These are phyloP conservation scores for Pachyrhynchus sulphureomaculatus DNA, from an alignment of 1,140 invertebrate genomes.

Conservation along the genomic window DNA sequence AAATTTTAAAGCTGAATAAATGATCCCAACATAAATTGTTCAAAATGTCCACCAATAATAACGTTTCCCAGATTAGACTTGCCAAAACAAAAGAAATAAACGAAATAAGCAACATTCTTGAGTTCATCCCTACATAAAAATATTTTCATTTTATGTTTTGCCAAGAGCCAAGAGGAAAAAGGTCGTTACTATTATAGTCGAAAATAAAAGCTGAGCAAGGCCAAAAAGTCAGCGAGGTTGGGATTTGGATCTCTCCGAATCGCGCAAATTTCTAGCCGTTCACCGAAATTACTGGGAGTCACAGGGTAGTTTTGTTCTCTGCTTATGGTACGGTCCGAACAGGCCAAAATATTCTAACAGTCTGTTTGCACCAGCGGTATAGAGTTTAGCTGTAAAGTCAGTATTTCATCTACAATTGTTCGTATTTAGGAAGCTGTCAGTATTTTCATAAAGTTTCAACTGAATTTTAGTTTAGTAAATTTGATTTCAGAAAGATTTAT, in stretches of 20 bases:
- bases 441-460: no score
- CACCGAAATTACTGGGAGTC: slow-evolving; percentile 16
- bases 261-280: slow-evolving; percentile 12
- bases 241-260: slow-evolving; percentile 17
- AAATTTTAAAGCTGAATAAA: neutral
- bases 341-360: neutral
- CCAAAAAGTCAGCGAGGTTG: slow-evolving; percentile 17
- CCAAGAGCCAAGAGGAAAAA: neutral
- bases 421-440: no score
- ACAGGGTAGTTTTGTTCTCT: slow-evolving; percentile 24
- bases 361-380: slow-evolving; percentile 8
- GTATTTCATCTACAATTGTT: no score
- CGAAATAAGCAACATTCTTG: slow-evolving; percentile 2
- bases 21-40: neutral
- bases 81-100: slow-evolving; percentile 15
- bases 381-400: no score
- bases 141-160: slow-evolving; percentile 20
- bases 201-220: slow-evolving; percentile 17
- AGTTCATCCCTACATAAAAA: slow-evolving; percentile 19
- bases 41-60: neutral
- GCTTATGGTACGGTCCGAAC: slow-evolving; percentile 22
- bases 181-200: slow-evolving; percentile 13
- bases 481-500: no score
- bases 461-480: no score
- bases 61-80: neutral